Conservation (phyloP, 2,113 vertebrate species). For the Nothocercus julius region DNA sequence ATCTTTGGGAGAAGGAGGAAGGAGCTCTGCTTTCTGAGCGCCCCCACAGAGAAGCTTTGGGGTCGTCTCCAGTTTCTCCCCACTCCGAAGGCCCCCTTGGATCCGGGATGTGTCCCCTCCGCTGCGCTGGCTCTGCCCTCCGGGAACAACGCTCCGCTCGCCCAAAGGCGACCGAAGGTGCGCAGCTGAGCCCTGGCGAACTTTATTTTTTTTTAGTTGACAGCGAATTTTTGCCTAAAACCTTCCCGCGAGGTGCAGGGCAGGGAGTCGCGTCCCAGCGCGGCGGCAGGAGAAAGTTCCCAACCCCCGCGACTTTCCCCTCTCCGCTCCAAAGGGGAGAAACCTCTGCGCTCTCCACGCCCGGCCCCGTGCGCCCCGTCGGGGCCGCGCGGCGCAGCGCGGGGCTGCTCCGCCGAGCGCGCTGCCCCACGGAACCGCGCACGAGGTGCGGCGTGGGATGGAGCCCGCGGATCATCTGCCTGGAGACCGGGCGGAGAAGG, state of each 20-base stretch:
- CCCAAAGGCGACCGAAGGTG: neutral
- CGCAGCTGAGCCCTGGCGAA: neutral
- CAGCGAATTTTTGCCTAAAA: neutral
- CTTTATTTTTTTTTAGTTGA: neutral
- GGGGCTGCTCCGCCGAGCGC: neutral
- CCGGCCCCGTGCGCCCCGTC: neutral
- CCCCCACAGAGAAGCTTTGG: neutral
- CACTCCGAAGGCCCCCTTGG: neutral
- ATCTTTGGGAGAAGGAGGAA: neutral
- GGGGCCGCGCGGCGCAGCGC: neutral
- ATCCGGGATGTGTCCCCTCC: neutral
- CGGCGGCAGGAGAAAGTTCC: neutral
- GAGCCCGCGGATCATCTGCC: neutral
- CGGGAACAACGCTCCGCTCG: neutral
- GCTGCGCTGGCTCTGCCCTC: neutral
- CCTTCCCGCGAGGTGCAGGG: neutral
- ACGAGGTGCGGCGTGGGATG: neutral
- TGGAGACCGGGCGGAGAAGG: neutral
- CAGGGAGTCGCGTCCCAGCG: neutral
- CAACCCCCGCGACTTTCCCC: neutral
- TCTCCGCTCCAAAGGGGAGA: neutral
- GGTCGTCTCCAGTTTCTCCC: fast-evolving
- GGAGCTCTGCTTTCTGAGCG: fast-evolving
- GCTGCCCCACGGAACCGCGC: neutral
- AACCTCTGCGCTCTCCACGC: neutral